Evolutionary conservation across 1,140 invertebrate species (phyloP).

Genomic region (Centruroides sculpturatus): DNA sequence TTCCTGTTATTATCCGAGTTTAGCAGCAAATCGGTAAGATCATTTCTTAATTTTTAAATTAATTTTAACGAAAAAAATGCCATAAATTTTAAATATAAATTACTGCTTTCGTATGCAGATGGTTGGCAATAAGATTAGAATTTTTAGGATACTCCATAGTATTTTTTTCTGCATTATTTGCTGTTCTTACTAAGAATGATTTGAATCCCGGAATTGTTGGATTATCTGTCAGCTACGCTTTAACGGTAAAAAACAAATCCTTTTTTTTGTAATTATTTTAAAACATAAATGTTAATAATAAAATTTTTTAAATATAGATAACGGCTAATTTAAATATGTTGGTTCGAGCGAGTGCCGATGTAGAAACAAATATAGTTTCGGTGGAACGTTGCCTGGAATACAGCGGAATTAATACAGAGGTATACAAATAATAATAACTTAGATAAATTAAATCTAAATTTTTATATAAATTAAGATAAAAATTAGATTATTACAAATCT

Average conservation of each 20-base stretch:
- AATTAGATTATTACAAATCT: constrained; percentile 52
- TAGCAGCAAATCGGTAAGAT: constrained; percentile 20
- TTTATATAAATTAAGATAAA: too few species aligned
- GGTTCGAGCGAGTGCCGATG: constrained; percentile 42
- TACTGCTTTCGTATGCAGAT: constrained; percentile 14
- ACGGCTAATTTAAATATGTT: constrained; percentile 43
- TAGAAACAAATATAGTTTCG: constrained; percentile 49
- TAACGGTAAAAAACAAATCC: constrained; percentile 43
- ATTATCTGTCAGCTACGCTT: constrained; percentile 74
- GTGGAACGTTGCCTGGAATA: constrained; percentile 49
- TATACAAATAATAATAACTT: constrained; percentile 5
- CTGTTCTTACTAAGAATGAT: constrained; percentile 39
- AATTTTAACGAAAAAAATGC: not conserved
- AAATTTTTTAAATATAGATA: constrained; percentile 21
- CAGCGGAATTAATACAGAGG: constrained; percentile 28
- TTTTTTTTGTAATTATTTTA: not conserved
- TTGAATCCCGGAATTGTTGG: constrained; percentile 66
- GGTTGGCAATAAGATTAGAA: constrained; percentile 29
- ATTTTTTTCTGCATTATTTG: constrained; percentile 25
- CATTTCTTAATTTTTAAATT: not conserved
- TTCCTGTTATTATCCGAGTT: constrained; percentile 34
- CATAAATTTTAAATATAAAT: not conserved
- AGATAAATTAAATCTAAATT: too few species aligned
- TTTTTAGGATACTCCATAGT: constrained; percentile 27
- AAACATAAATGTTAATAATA: not conserved